Evolutionary conservation across 2,113 vertebrate species (phyloP).

Genomic region (Cnemophilus loriae): DNA sequence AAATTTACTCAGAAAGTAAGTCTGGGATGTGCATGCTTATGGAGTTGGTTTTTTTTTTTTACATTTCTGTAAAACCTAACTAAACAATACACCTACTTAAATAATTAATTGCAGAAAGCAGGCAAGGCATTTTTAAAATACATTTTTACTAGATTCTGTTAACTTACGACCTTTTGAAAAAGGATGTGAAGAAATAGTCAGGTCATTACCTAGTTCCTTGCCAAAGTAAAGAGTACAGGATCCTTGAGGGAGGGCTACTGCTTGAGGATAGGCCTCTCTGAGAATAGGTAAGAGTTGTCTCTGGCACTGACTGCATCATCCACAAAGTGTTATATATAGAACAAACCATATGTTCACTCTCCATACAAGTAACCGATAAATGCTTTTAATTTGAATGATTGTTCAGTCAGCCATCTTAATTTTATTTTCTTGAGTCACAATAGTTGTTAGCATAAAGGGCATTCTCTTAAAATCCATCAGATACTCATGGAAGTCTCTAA

Average conservation of each 20-base stretch:
- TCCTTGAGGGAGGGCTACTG: conserved; percentile 56
- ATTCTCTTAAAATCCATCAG: background rate
- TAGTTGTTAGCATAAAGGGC: background rate
- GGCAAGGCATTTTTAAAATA: background rate
- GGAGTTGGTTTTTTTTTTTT: background rate
- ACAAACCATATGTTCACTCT: background rate
- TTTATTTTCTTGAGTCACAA: background rate
- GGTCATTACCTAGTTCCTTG: conserved; percentile 55
- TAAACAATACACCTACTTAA: background rate
- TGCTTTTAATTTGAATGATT: background rate
- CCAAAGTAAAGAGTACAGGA: conserved; percentile 63
- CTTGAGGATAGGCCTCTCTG: conserved; percentile 67
- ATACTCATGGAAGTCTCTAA: background rate
- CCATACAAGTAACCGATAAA: background rate
- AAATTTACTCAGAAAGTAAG: background rate
- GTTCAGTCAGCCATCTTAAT: background rate
- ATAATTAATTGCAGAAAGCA: background rate
- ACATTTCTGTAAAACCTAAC: background rate
- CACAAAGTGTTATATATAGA: background rate
- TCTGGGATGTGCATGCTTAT: background rate
- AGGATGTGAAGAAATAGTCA: conserved; percentile 63
- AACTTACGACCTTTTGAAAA: conserved; percentile 68
- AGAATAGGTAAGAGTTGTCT: conserved; percentile 58
- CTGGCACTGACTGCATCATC: background rate
- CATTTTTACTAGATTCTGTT: conserved; percentile 46